Base-by-base conservation (phyloP, 2,797 vertebrate genomes). In the Corythornis leucogaster region DNA sequence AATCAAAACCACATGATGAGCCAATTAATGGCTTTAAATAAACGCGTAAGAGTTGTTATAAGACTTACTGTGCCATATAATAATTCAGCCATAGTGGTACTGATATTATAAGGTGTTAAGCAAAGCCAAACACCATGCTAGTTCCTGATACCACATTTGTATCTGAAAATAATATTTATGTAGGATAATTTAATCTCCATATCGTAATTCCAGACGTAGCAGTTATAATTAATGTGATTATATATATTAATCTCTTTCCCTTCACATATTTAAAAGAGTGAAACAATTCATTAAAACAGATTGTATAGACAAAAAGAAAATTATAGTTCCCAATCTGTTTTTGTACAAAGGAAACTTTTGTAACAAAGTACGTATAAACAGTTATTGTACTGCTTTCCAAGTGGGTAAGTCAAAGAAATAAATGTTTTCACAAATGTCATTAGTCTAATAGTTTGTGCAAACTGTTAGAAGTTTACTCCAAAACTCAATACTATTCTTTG, bases 371-470 rank as follows among this genome's bases (percentile, higher is more conserved):
- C 16, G 38, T 69, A 54, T 11, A 28, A 89, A 74, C 16, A 70
- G n/a, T 43, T 80, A 63, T 11, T 50, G 30, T 12, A 9, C 20
- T 94, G 45, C 16, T 30, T 61, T 89, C 48, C 76, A 82, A 89
- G 51, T 10, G 43, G 51, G 24, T 61, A 93, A 75, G 43, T 31
- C 28, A 86, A 42, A 46, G 16, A 81, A 75, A 69, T 15, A 89
- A 88, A 62, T 18, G 28, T 68, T 94, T 80, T 90, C 80, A 93
- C 55, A 79, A 80, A 80, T 17, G 18, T 78, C 85, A 80, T 5
- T 69, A 17, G 21, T 75, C 79, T 89, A 86, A 90, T 62, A 91
- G 63, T n/a, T 67, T 62, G 58, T n/a, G 59, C 26, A 93, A 92
- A 93, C 73, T 55, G 31, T 31, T 31, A 21, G 35, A 55, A 55